Evolutionary conservation across 2,113 vertebrate species (phyloP).

Genomic region (Chloropsis hardwickii): DNA sequence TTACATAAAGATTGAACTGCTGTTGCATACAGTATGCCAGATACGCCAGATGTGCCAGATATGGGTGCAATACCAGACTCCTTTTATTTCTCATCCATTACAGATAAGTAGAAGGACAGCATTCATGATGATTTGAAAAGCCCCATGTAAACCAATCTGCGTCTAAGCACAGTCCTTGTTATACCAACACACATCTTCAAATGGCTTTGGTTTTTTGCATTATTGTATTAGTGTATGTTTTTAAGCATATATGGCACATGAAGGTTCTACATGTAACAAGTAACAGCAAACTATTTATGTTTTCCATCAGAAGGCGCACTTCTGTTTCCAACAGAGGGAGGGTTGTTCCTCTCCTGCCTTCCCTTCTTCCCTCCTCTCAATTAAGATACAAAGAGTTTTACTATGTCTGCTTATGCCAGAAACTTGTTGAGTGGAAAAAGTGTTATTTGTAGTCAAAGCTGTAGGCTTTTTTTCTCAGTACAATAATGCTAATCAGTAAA

Average conservation of each 20-base stretch:
- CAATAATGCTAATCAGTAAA: neutral
- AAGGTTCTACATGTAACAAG: neutral
- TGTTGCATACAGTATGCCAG: neutral
- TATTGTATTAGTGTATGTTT: neutral
- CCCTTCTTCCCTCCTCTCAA: neutral
- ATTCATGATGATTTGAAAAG: neutral
- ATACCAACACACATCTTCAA: neutral
- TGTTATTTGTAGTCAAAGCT: neutral
- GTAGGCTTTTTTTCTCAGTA: neutral
- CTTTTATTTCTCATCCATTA: neutral
- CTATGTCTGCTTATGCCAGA: neutral
- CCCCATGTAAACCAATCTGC: neutral
- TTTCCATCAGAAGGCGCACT: neutral
- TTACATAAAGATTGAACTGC: neutral
- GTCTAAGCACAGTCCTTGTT: neutral
- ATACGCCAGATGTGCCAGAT: neutral
- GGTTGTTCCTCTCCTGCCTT: neutral
- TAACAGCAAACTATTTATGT: neutral
- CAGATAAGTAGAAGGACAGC: rapidly evolving
- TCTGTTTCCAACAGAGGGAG: neutral
- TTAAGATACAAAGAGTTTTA: neutral
- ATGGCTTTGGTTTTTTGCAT: rapidly evolving
- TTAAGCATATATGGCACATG: neutral
- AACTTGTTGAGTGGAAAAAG: neutral
- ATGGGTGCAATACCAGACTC: neutral